phyloP scores from a whole-genome alignment of 2,888 invertebrate genomes.

The Auanema sp. region DNA sequence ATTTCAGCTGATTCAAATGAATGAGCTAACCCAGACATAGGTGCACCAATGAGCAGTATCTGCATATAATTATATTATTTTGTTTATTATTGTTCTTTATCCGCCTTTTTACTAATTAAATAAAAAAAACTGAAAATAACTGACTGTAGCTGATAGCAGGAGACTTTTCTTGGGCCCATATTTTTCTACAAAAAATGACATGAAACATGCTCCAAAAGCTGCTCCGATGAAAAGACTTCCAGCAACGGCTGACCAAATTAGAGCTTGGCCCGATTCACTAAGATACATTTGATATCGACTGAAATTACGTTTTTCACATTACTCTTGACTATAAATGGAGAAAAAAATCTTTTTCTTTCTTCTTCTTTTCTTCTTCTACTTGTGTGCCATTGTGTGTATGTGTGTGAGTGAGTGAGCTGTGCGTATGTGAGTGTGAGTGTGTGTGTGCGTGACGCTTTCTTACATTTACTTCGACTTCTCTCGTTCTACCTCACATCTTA shows the following conservation, averaged over 20 bases:
- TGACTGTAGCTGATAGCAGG: constrained; percentile 35
- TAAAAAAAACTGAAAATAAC: constrained; percentile 8
- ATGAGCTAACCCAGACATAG: constrained; percentile 6
- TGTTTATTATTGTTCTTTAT: background rate
- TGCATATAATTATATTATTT: background rate
- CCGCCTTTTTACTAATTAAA: background rate
- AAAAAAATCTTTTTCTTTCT: too few relatives aligned
- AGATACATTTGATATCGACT: constrained; percentile 23
- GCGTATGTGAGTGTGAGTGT: too few relatives aligned
- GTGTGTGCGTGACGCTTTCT: too few relatives aligned
- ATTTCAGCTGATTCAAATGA: constrained; percentile 26
- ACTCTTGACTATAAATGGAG: background rate
- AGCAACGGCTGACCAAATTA: constrained; percentile 50
- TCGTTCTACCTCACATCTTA: too few relatives aligned
- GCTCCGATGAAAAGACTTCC: constrained; percentile 55
- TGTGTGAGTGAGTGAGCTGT: too few relatives aligned
- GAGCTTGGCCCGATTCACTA: constrained; percentile 13
- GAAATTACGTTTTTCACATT: constrained; percentile 8
- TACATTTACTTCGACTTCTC: too few relatives aligned
- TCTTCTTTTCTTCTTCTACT: too few relatives aligned
- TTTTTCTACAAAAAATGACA: constrained; percentile 16
- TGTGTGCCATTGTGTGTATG: background rate
- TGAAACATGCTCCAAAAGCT: constrained; percentile 34
- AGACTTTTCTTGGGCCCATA: constrained; percentile 29
- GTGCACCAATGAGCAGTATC: background rate